phyloP scores from a whole-genome alignment of 2,888 invertebrate species.

The Chydorus sphaericus region DNA sequence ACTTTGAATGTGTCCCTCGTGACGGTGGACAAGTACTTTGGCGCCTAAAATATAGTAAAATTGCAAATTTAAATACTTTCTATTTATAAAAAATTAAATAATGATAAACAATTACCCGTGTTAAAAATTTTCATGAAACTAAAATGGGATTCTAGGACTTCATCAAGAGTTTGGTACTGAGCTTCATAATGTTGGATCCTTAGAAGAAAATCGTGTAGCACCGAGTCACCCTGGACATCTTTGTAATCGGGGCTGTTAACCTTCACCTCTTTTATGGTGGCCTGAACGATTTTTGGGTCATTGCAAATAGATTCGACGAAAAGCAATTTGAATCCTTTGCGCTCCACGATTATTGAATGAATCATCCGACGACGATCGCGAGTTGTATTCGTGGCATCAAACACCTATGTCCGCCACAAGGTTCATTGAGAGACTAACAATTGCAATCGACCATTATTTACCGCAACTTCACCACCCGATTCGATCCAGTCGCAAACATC shows the following conservation, averaged over 20 bases:
- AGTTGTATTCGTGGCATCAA: constrained; percentile 86
- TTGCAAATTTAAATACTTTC: neutral
- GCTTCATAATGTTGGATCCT: constrained; percentile 71
- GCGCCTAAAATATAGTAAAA: constrained; percentile 37
- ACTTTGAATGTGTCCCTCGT: constrained; percentile 64
- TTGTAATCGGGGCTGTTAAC: constrained; percentile 75
- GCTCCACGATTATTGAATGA: constrained; percentile 50
- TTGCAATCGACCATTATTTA: constrained; percentile 34
- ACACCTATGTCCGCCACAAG: constrained; percentile 43
- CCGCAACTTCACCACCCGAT: constrained; percentile 62
- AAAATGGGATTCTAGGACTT: constrained; percentile 33
- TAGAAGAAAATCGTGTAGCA: constrained; percentile 61
- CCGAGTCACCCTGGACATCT: constrained; percentile 58
- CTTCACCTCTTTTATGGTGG: constrained; percentile 64
- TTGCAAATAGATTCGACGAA: constrained; percentile 87
- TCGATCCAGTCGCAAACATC: constrained; percentile 71
- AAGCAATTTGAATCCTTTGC: constrained; percentile 66
- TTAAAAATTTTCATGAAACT: constrained; percentile 40
- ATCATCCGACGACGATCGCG: constrained; percentile 61
- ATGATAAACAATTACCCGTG: constrained; percentile 21
- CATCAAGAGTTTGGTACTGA: constrained; percentile 62
- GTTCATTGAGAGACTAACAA: neutral
- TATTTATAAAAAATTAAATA: neutral
- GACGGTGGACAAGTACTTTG: constrained; percentile 51
- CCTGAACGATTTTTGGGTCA: constrained; percentile 52